Percentiles rank a stretch among this genome's conserved stretches.
phyloP scores from a whole-genome alignment of 2,888 invertebrate species.

The Lamellibrachia satsuma region DNA sequence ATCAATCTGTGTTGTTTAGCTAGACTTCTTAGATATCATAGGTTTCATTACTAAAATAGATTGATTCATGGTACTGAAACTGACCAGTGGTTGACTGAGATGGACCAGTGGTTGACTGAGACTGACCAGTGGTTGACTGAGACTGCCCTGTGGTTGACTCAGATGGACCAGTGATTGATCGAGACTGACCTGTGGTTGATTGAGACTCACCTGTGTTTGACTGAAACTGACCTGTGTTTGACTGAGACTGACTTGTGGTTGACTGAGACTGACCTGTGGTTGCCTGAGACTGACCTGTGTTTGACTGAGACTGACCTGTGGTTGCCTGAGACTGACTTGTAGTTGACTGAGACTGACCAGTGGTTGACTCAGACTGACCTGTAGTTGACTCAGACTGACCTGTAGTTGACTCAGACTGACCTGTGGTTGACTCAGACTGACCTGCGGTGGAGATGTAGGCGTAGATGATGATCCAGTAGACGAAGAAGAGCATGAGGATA shows the following conservation, averaged over 20 bases:
- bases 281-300: neutral
- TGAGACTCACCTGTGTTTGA: constrained; percentile 72
- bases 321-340: constrained; percentile 71
- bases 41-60: too few species aligned
- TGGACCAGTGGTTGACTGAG: constrained; percentile 73
- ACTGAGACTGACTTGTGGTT: constrained; percentile 74
- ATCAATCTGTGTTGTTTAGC: too few species aligned
- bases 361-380: constrained; percentile 79
- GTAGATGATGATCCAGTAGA: constrained; percentile 87
- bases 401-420: too few species aligned
- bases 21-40: too few species aligned
- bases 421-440: constrained; percentile 66
- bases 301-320: constrained; percentile 19
- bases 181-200: constrained; percentile 17
- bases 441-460: constrained; percentile 76
- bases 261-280: too few species aligned
- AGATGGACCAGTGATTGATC: neutral
- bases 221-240: constrained; percentile 82
- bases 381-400: too few species aligned
- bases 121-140: constrained; percentile 54
- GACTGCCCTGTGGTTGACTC: too few species aligned
- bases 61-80: too few species aligned
- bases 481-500: constrained; percentile 79
- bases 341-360: constrained; percentile 78
- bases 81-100: constrained; percentile 45